A percentile compares a stretch with the other conserved stretches of the same genome.
These are phyloP conservation scores for Allygus modestus DNA, from an alignment of 2,888 invertebrate species.

Conservation along the genomic window DNA sequence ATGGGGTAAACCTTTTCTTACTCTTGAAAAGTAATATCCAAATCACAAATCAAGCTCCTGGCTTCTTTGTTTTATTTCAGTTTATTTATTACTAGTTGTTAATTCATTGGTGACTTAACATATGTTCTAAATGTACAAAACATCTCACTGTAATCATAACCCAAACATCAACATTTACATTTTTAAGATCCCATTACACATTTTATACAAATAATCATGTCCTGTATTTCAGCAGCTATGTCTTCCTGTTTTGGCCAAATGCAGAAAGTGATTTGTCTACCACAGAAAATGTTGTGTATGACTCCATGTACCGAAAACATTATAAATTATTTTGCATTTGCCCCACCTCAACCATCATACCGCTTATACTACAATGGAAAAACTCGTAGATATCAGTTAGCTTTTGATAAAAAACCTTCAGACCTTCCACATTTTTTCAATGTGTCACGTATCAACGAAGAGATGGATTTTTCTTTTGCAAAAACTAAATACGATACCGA, in stretches of 20 bases:
- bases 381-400: neutral
- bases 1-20: too few species aligned
- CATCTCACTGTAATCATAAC: neutral
- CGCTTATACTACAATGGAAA: neutral
- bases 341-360: slow-evolving; percentile 27
- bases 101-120: too few species aligned
- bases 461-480: neutral
- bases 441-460: neutral
- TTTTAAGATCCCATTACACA: neutral
- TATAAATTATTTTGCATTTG: slow-evolving; percentile 27
- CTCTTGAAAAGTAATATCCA: too few species aligned
- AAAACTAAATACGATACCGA: slow-evolving; percentile 82
- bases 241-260: neutral
- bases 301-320: slow-evolving; percentile 28
- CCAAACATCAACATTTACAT: neutral
- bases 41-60: too few species aligned
- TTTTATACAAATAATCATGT: neutral
- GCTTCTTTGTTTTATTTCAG: too few species aligned
- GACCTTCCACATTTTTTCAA: neutral
- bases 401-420: neutral
- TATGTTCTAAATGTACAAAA: neutral
- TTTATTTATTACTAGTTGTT: too few species aligned
- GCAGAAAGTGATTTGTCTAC: slow-evolving; percentile 8
- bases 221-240: neutral
- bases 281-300: neutral